These are phyloP conservation scores for Drosophila funebris DNA, from an alignment of 1,140 invertebrate genomes.

Conservation along the genomic window DNA sequence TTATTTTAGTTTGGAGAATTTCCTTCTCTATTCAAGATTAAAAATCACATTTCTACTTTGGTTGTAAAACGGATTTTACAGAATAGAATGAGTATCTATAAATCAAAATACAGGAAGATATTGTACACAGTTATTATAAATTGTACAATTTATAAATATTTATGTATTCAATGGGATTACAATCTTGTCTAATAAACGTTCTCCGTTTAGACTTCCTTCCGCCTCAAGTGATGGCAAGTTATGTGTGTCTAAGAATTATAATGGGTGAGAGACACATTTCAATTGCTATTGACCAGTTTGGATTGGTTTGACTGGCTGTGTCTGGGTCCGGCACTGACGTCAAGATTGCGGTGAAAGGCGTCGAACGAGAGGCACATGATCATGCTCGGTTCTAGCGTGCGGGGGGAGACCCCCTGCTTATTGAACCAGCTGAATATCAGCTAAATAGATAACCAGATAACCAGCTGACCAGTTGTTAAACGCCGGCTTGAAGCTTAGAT, in stretches of 20 bases:
- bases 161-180: not conserved
- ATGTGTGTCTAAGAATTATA: not conserved
- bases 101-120: too few relatives aligned
- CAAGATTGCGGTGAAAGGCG: constrained; percentile 31
- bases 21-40: too few relatives aligned
- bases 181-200: not conserved
- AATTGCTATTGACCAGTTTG: constrained; percentile 28
- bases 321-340: constrained; percentile 14
- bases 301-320: constrained; percentile 11
- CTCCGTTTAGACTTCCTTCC: not conserved
- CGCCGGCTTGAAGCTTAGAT: not conserved
- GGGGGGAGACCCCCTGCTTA: not conserved
- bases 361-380: constrained; percentile 17
- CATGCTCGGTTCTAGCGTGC: not conserved
- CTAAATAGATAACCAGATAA: constrained; percentile 6
- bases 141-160: not conserved
- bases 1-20: too few relatives aligned
- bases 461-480: not conserved
- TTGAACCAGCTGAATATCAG: not conserved
- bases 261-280: not conserved
- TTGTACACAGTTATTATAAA: not conserved
- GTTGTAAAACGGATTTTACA: too few relatives aligned
- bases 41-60: too few relatives aligned
- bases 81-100: too few relatives aligned
- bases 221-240: not conserved